Evolutionary conservation across 30 jellyfish, hydroid and myxozoan genomes (phyloP), one percentile per base, ranked within the genome.

Genomic region (Catostylus mosaicus): DNA sequence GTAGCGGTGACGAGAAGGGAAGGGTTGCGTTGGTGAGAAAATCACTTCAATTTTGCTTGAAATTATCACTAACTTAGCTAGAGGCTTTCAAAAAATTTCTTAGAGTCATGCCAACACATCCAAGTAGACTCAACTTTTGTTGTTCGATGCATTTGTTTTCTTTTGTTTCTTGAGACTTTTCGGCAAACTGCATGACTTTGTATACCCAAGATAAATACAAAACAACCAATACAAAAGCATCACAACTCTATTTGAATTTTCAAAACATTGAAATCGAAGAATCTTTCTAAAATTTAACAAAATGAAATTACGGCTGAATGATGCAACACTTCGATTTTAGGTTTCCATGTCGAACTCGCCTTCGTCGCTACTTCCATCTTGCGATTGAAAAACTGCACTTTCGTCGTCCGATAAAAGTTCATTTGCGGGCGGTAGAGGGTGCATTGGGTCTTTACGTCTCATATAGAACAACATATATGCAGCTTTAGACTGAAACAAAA

Each of bases 391-490:
- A 29, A 70, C 70, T 4, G 84, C 82, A 31, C 52, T 73, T 83
- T 83, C 93, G 71, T 91, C 98, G 56, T 93, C 98, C 19, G 98
- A 89, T 30, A 93, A 62, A 56, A 93, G 88, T 35, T 93, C 98
- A 52, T 90, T 83, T 45, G 79, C 88, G 20, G 89, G 91, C 61
- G 74, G 84, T 35, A 77, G 83, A n/a, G 93, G 97, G 40, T 70
- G 96, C 56, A 86, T 75, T n/a, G 98, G 98, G 85, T 93, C 98
- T 23, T 67, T 90, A 6, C 98, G 78, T 67, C 98, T 77, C 32
- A 94, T 75, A 76, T 93, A 93, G 83, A 93, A 93, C 70, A 93
- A 60, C 34, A 93, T 88, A 61, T 93, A 93, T 31, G 98, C 98
- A 3, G 98, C 97, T 63, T 93, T 93, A 72, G 98, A 87, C 98